phyloP scores from a whole-genome alignment of 2,888 invertebrate species.

The Poecilus cupreus region DNA sequence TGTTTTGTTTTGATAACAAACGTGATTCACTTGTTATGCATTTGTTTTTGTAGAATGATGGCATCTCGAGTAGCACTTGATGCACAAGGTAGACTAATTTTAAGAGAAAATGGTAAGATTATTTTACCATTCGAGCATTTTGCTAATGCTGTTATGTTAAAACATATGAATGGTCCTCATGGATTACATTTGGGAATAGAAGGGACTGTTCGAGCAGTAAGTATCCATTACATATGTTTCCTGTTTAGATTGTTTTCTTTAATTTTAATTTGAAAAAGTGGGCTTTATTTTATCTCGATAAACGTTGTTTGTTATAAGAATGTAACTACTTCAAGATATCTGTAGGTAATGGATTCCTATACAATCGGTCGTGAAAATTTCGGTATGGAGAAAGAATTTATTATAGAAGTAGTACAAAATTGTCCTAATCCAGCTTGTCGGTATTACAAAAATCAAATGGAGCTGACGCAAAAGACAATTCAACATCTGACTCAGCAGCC shows the following conservation, averaged over 20 bases:
- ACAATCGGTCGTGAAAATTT: slow-evolving; percentile 88
- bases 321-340: slow-evolving; percentile 2
- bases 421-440: slow-evolving; percentile 92
- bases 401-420: slow-evolving; percentile 90
- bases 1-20: slow-evolving; percentile 36
- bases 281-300: neutral
- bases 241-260: neutral
- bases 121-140: slow-evolving; percentile 92
- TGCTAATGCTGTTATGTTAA: slow-evolving; percentile 92
- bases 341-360: slow-evolving; percentile 86
- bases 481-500: slow-evolving; percentile 80
- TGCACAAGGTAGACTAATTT: slow-evolving; percentile 87
- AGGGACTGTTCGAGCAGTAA: slow-evolving; percentile 88
- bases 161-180: slow-evolving; percentile 92
- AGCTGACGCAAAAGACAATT: slow-evolving; percentile 81
- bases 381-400: slow-evolving; percentile 93
- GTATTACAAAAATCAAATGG: slow-evolving; percentile 90
- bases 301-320: neutral
- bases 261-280: slow-evolving; percentile 27
- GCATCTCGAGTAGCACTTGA: slow-evolving; percentile 89
- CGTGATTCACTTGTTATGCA: neutral
- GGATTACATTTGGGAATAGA: slow-evolving; percentile 89
- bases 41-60: slow-evolving; percentile 81
- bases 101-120: slow-evolving; percentile 91
- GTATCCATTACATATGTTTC: slow-evolving; percentile 66